Evolutionary conservation across 2,113 vertebrate species (phyloP).

Genomic region (Paraplagusia blochii): DNA sequence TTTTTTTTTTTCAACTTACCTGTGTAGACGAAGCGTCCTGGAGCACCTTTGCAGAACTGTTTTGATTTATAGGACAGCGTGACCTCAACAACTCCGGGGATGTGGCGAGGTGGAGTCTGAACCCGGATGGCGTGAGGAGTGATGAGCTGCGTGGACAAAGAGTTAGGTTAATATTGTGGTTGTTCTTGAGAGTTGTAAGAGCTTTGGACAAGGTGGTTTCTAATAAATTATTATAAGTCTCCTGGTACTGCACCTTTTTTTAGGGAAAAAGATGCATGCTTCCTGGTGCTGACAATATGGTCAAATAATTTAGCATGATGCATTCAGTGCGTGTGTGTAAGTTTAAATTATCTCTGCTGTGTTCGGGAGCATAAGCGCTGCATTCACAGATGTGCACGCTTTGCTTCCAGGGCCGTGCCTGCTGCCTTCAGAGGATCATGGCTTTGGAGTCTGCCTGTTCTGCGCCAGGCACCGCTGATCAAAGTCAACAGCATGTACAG

Average conservation of each 20-base stretch:
- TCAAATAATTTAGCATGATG: too few relatives aligned
- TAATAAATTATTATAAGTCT: too few relatives aligned
- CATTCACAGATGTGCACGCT: too few relatives aligned
- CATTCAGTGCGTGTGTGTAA: too few relatives aligned
- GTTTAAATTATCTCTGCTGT: too few relatives aligned
- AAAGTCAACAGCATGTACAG: slow-evolving; percentile 33
- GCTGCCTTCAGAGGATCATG: slow-evolving; percentile 18
- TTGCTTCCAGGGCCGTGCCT: too few relatives aligned
- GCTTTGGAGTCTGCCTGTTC: slow-evolving; percentile 34
- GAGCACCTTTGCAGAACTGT: slow-evolving; percentile 73
- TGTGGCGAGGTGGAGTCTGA: slow-evolving; percentile 67
- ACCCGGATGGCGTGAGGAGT: slow-evolving; percentile 69
- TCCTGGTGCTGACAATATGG: too few relatives aligned
- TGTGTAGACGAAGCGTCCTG: slow-evolving; percentile 70
- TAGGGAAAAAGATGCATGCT: too few relatives aligned
- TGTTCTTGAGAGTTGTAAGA: too few relatives aligned
- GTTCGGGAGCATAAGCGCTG: too few relatives aligned
- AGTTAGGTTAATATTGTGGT: neutral
- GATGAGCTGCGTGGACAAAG: slow-evolving; percentile 50
- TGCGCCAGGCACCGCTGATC: slow-evolving; percentile 33
- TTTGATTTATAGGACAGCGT: slow-evolving; percentile 73
- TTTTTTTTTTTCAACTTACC: slow-evolving; percentile 29
- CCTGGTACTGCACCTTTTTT: too few relatives aligned
- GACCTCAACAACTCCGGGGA: slow-evolving; percentile 68
- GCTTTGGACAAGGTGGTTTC: too few relatives aligned